A percentile compares a stretch with the other conserved stretches of the same genome.
Evolutionary conservation across 2,888 invertebrate genomes (phyloP).

Genomic region (Drosophila birchii): DNA sequence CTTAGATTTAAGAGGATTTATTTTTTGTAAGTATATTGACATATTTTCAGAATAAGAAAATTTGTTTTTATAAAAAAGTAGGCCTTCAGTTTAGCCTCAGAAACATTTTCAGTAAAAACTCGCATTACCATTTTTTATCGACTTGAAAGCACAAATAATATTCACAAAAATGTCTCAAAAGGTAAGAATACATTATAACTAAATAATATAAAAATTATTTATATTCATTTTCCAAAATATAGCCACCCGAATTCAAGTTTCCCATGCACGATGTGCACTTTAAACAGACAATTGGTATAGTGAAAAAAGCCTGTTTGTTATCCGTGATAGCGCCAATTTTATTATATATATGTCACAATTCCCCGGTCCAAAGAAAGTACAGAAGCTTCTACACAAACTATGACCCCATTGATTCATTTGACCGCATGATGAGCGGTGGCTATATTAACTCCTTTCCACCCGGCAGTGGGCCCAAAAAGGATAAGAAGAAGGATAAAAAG

Average conservation of each 20-base stretch:
- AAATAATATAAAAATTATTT: not conserved
- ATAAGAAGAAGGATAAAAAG: conserved; percentile 51
- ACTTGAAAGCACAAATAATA: not conserved
- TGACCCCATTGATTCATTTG: conserved; percentile 62
- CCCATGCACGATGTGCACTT: conserved; percentile 58
- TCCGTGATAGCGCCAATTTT: conserved; percentile 29
- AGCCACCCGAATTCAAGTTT: conserved; percentile 54
- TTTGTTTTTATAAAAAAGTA: not conserved
- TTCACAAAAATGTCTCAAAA: conserved; percentile 21
- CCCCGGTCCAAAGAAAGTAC: conserved; percentile 44
- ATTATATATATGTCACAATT: conserved; percentile 39
- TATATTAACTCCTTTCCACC: conserved; percentile 46
- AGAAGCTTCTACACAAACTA: conserved; percentile 54
- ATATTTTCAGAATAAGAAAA: not conserved
- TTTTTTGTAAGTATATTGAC: not conserved
- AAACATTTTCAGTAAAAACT: not conserved
- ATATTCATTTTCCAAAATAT: not conserved
- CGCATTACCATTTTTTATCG: not conserved
- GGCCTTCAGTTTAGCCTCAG: not conserved
- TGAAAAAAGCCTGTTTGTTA: conserved; percentile 49
- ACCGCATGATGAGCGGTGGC: conserved; percentile 62
- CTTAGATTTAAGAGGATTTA: not conserved
- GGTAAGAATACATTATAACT: conserved; percentile 8
- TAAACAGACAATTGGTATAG: conserved; percentile 11
- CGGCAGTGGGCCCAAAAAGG: conserved; percentile 41